Percentiles rank a stretch among this genome's conserved stretches.
These are phyloP conservation scores for Watersipora subatra DNA, from an alignment of 1,140 invertebrate species.

Conservation along the genomic window DNA sequence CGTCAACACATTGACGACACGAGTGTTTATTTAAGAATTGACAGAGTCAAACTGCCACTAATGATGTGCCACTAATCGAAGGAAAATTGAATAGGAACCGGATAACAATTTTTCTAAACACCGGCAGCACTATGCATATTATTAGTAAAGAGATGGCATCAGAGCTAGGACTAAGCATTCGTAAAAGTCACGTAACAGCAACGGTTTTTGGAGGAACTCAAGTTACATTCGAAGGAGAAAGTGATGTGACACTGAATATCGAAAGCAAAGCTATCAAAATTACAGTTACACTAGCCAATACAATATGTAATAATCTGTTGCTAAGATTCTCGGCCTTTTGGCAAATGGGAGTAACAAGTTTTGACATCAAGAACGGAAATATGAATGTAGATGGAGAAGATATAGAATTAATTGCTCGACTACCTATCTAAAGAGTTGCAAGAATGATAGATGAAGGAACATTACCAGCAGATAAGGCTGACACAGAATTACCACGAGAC, in stretches of 20 bases:
- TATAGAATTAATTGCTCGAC: no score
- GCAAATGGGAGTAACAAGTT: not conserved
- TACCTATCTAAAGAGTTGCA: no score
- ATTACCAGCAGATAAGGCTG: not conserved
- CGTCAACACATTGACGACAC: no score
- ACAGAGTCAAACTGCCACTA: not conserved
- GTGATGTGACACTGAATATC: not conserved
- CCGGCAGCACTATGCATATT: not conserved
- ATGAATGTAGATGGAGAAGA: no score
- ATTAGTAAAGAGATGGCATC: not conserved
- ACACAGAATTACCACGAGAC: no score
- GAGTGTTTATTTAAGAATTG: not conserved
- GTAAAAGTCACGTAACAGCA: not conserved
- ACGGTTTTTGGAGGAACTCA: not conserved
- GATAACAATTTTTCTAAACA: not conserved
- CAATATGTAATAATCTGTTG: not conserved
- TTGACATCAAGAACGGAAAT: not conserved
- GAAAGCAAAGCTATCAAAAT: not conserved
- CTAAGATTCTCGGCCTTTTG: not conserved
- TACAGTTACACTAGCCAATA: not conserved
- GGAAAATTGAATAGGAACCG: not conserved
- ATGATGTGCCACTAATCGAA: not conserved
- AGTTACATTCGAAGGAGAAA: not conserved
- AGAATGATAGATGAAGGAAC: not conserved
- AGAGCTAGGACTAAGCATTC: not conserved